Conservation (phyloP, 2,113 vertebrate species). For the Neopipo cinnamomea region DNA sequence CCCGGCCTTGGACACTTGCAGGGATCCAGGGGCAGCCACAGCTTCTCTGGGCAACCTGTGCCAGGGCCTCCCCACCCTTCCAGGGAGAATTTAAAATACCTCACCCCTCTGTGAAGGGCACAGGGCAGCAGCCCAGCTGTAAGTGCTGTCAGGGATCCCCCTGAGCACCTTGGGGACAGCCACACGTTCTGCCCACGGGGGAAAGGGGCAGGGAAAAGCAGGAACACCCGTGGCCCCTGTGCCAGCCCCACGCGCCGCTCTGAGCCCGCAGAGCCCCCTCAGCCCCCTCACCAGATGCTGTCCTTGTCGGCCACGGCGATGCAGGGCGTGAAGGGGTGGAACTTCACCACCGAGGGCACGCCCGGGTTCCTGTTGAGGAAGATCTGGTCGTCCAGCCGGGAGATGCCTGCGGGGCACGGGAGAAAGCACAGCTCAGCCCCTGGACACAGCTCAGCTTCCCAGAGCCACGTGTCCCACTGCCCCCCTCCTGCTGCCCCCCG, state of each 20-base stretch:
- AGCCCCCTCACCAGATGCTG: conserved; percentile 87
- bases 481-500: background rate
- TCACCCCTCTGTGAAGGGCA: background rate
- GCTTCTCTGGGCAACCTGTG: background rate
- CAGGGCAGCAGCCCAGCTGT: background rate
- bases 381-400: conserved; percentile 94
- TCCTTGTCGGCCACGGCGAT: conserved; percentile 96
- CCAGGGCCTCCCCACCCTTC: background rate
- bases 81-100: background rate
- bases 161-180: background rate
- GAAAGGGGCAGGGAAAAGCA: background rate
- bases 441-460: background rate
- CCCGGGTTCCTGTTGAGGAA: conserved; percentile 98
- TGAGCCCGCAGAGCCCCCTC: background rate
- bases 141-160: background rate
- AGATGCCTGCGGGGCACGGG: conserved; percentile 77
- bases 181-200: background rate
- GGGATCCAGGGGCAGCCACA: background rate
- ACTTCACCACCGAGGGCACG: conserved; percentile 94
- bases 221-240: fast-evolving
- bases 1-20: background rate
- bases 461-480: fast-evolving
- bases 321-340: conserved; percentile 95
- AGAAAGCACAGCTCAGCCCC: background rate
- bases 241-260: background rate